Evolutionary conservation across 2,797 vertebrate genomes (phyloP).

Genomic region (Dendrocincla fuliginosa): DNA sequence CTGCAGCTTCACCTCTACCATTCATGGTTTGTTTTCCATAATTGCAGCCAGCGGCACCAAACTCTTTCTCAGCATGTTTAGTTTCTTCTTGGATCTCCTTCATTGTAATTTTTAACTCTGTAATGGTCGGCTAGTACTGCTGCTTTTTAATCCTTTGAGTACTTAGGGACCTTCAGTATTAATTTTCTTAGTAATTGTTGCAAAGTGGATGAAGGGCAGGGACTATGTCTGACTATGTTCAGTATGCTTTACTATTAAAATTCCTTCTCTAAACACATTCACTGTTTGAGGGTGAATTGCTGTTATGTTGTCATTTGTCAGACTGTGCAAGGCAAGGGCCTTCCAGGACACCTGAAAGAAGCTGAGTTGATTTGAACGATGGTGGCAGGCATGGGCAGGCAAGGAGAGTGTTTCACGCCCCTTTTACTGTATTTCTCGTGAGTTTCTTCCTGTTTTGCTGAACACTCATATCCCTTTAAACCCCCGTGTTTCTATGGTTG

Average conservation of each 20-base stretch:
- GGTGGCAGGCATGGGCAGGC: accelerated
- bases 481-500: background rate
- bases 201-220: background rate
- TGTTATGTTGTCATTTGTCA: accelerated
- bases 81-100: constrained; percentile 42
- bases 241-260: background rate
- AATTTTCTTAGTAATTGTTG: background rate
- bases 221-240: background rate
- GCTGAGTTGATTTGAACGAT: background rate
- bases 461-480: background rate
- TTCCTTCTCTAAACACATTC: accelerated
- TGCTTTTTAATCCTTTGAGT: constrained; percentile 12
- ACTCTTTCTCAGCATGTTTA: constrained; percentile 23
- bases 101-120: background rate
- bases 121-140: background rate
- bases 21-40: constrained; percentile 35
- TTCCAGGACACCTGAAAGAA: background rate
- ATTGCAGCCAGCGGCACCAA: constrained; percentile 15
- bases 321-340: background rate
- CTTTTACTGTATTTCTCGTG: background rate
- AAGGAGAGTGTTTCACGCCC: background rate
- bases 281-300: background rate
- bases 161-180: background rate
- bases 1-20: constrained; percentile 23
- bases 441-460: background rate